A percentile compares a stretch with the other conserved stretches of the same genome.
These are phyloP conservation scores for Eufriesea mexicana DNA, from an alignment of 1,140 invertebrate species.

Conservation along the genomic window DNA sequence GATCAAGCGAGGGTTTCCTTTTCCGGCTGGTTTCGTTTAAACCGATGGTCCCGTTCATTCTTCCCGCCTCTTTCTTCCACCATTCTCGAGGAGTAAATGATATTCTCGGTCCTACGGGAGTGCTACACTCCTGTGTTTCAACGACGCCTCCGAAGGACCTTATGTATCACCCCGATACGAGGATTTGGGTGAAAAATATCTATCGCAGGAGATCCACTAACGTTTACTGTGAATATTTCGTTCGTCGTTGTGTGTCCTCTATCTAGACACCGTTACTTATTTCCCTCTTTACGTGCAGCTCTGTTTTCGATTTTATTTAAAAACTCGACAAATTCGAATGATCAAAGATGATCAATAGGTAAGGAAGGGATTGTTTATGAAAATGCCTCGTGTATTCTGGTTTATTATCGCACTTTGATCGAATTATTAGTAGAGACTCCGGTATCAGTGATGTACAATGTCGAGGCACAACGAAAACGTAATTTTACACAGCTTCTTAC, in stretches of 20 bases:
- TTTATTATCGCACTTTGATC: too few relatives aligned
- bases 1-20: conserved; percentile 11
- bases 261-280: background rate
- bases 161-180: background rate
- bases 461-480: too few relatives aligned
- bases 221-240: background rate
- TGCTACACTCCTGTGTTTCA: background rate
- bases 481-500: too few relatives aligned
- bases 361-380: too few relatives aligned
- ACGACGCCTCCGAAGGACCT: background rate
- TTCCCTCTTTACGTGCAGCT: too few relatives aligned
- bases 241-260: background rate
- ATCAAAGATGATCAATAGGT: too few relatives aligned
- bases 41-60: background rate
- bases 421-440: too few relatives aligned
- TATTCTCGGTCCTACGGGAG: background rate
- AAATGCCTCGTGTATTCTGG: too few relatives aligned
- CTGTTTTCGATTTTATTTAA: too few relatives aligned
- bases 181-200: background rate
- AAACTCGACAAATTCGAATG: too few relatives aligned
- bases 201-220: background rate
- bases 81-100: background rate
- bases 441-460: too few relatives aligned
- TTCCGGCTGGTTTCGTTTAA: conserved; percentile 29
- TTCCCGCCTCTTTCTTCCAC: background rate